Conservation (phyloP, 2,113 vertebrate genomes). For the Ochotona curzoniae region DNA sequence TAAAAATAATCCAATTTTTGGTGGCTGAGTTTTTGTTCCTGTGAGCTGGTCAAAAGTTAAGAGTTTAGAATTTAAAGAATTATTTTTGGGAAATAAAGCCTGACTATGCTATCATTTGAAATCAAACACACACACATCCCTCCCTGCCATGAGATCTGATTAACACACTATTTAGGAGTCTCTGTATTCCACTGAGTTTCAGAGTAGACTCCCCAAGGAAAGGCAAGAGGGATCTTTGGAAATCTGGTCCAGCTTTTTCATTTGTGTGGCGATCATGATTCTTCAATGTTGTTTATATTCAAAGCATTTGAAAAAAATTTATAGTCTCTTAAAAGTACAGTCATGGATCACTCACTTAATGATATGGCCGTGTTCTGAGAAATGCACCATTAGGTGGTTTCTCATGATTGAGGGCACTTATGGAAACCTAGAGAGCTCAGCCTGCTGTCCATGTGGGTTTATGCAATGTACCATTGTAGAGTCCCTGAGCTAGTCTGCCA, state of each 20-base stretch:
- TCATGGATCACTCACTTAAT: too few species aligned
- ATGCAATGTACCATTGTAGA: too few species aligned
- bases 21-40: slow-evolving; percentile 54
- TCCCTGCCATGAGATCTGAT: slow-evolving; percentile 48
- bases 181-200: slow-evolving; percentile 9
- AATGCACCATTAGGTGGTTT: too few species aligned
- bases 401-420: too few species aligned
- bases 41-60: slow-evolving; percentile 42
- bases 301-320: neutral
- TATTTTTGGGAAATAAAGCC: slow-evolving; percentile 33
- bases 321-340: neutral
- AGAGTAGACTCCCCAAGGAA: neutral
- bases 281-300: neutral
- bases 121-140: neutral
- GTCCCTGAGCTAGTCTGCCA: too few species aligned
- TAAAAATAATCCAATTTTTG: slow-evolving; percentile 41
- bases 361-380: too few species aligned
- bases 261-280: neutral
- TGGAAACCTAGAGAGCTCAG: too few species aligned
- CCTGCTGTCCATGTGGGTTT: too few species aligned
- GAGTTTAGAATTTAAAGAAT: slow-evolving; percentile 36
- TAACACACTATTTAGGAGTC: slow-evolving; percentile 13
- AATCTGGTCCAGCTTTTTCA: neutral
- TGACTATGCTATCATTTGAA: slow-evolving; percentile 29
- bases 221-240: neutral